phyloP scores from a whole-genome alignment of 1,140 invertebrate species.

The Camponotus floridanus region DNA sequence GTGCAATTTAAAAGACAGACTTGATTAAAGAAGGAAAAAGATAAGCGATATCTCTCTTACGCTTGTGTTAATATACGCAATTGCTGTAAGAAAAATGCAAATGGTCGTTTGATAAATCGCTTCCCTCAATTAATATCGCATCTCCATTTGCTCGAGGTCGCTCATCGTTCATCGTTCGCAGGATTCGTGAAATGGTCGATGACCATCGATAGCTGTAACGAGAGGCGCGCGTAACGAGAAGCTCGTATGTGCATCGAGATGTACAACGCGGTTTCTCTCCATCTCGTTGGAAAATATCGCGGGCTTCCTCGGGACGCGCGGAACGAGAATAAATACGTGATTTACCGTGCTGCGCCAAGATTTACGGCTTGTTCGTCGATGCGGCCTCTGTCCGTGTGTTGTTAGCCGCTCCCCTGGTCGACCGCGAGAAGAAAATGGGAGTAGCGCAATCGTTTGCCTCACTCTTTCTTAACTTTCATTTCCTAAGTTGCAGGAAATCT shows the following conservation, averaged over 20 bases:
- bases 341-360: conserved; percentile 22
- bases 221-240: conserved; percentile 28
- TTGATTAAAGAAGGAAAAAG: background rate
- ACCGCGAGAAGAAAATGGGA: background rate
- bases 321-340: conserved; percentile 37
- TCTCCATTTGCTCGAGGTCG: background rate
- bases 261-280: background rate
- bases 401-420: conserved; percentile 38
- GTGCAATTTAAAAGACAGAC: background rate
- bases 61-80: background rate
- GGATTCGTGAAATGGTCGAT: background rate
- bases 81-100: background rate
- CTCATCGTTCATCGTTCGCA: background rate
- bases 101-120: background rate
- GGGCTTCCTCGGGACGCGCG: background rate
- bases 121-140: background rate
- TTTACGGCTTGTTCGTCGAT: conserved; percentile 21
- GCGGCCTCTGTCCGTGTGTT: background rate
- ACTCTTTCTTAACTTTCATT: conserved; percentile 55
- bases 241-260: background rate
- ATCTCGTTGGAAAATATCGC: conserved; percentile 17
- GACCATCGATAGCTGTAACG: background rate
- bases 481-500: conserved; percentile 46
- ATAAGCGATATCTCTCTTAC: background rate
- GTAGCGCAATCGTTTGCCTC: conserved; percentile 10